Conservation (phyloP, 2,888 invertebrate genomes). For the Himalopsyche japonica region DNA sequence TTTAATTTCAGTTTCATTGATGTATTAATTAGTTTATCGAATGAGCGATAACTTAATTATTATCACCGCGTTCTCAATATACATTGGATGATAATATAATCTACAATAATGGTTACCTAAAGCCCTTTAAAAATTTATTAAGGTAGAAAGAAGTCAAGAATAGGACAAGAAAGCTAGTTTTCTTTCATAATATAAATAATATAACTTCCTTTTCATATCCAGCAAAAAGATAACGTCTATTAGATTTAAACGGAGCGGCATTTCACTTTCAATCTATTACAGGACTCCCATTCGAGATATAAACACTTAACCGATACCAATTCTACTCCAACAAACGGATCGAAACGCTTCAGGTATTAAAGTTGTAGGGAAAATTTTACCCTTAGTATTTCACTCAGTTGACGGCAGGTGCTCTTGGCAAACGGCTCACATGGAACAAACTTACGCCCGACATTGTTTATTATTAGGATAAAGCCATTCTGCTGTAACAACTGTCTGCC, state of each 20-base stretch:
- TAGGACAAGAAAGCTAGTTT: too few species aligned
- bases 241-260: not conserved
- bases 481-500: not conserved
- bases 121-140: too few species aligned
- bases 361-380: not conserved
- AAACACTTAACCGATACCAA: not conserved
- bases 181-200: not conserved
- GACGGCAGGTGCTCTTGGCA: slow-evolving; percentile 32
- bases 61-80: too few species aligned
- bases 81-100: too few species aligned
- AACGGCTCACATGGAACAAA: slow-evolving; percentile 13
- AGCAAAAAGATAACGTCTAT: not conserved
- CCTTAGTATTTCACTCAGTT: slow-evolving; percentile 16
- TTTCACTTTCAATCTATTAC: not conserved
- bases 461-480: not conserved
- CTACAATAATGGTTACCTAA: too few species aligned
- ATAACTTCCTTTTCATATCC: not conserved
- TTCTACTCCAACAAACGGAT: not conserved
- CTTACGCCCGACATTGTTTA: slow-evolving; percentile 1
- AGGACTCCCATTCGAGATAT: not conserved
- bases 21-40: too few species aligned
- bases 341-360: slow-evolving; percentile 1
- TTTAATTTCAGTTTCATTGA: too few species aligned
- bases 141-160: too few species aligned
- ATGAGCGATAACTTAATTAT: too few species aligned